Evolutionary conservation across 1,140 invertebrate genomes (phyloP).

Genomic region (Temnothorax curvispinosus): DNA sequence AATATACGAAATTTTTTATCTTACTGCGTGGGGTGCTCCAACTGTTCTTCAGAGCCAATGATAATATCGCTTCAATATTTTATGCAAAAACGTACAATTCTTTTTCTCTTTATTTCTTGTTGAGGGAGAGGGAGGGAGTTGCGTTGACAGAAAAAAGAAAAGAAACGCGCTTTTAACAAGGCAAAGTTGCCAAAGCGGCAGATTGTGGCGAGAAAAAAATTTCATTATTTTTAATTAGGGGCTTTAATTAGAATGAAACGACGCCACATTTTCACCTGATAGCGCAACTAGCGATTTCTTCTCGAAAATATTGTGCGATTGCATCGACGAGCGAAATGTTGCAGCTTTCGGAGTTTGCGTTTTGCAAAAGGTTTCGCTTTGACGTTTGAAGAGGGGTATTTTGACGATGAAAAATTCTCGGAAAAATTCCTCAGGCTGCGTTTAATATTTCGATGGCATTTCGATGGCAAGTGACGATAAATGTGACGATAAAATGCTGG

Average conservation of each 20-base stretch:
- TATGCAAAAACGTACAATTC: background rate
- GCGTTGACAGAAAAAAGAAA: background rate
- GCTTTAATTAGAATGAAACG: slow-evolving; percentile 39
- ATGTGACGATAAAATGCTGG: background rate
- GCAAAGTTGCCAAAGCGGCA: slow-evolving; percentile 9
- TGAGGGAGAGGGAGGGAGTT: background rate
- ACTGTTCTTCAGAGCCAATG: background rate
- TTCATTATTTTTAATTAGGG: slow-evolving; percentile 53
- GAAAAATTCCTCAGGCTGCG: background rate
- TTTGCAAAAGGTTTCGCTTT: slow-evolving; percentile 8
- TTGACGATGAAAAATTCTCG: background rate
- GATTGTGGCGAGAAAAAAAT: background rate
- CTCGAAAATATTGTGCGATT: background rate
- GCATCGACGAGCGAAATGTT: background rate
- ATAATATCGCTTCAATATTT: background rate
- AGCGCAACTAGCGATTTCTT: background rate
- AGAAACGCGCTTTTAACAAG: slow-evolving; percentile 21
- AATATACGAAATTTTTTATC: slow-evolving; percentile 7
- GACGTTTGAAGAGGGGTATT: slow-evolving; percentile 12
- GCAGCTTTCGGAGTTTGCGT: background rate
- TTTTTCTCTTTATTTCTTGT: background rate
- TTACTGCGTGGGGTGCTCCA: background rate
- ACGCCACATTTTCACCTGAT: background rate
- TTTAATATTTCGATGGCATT: slow-evolving; percentile 29
- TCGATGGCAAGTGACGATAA: background rate